Percentiles rank a stretch among this genome's conserved stretches.
phyloP scores from a whole-genome alignment of 2,888 invertebrate species.

The Tineola bisselliella region DNA sequence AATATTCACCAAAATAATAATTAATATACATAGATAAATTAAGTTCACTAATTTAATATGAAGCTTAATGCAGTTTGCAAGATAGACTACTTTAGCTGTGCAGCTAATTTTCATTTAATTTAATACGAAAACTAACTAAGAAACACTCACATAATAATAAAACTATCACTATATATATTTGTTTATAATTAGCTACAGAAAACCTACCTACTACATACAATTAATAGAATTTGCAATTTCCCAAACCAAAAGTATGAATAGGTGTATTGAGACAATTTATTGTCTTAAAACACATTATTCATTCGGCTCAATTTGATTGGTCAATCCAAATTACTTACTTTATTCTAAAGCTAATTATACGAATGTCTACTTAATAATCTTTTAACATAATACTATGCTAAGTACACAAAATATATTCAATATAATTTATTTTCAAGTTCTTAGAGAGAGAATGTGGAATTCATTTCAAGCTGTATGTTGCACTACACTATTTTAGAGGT shows the following conservation, averaged over 20 bases:
- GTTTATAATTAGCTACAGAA: background rate
- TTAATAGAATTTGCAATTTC: background rate
- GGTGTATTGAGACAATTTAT: background rate
- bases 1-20: too few species aligned
- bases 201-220: background rate
- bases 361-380: background rate
- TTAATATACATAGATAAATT: too few species aligned
- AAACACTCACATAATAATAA: background rate
- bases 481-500: too few species aligned
- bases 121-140: background rate
- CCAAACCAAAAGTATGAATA: background rate
- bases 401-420: too few species aligned
- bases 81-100: background rate
- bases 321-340: background rate
- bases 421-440: too few species aligned
- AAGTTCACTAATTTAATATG: background rate
- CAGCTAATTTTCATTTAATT: background rate
- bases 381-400: background rate
- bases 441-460: too few species aligned
- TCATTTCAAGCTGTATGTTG: too few species aligned
- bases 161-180: background rate
- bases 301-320: slow-evolving; percentile 4
- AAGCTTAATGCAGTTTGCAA: background rate
- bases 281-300: background rate
- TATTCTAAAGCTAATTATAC: background rate